phyloP scores from a whole-genome alignment of 2,888 invertebrate genomes.

The Xanthia icteritia region DNA sequence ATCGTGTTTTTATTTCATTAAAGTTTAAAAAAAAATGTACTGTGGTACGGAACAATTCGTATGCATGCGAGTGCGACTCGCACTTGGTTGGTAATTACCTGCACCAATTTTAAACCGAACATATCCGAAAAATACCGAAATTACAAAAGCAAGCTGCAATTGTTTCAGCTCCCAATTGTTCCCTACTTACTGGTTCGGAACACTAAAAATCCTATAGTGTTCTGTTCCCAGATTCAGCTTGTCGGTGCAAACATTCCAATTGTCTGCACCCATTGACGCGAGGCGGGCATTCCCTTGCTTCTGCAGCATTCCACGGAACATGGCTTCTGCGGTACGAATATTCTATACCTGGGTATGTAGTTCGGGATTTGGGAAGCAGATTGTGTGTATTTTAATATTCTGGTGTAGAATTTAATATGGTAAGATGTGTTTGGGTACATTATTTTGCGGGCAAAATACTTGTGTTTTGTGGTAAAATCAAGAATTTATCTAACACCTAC shows the following conservation, averaged over 20 bases:
- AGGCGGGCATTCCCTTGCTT: slow-evolving; percentile 65
- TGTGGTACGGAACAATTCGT: no score
- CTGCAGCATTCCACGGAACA: slow-evolving; percentile 64
- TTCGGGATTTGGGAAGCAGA: slow-evolving; percentile 36
- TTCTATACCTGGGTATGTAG: slow-evolving; percentile 31
- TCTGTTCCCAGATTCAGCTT: slow-evolving; percentile 55
- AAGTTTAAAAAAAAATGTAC: no score
- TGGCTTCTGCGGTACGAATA: slow-evolving; percentile 43
- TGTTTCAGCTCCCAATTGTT: slow-evolving; percentile 43
- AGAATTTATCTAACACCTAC: no score
- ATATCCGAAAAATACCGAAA: neutral
- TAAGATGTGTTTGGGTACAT: neutral
- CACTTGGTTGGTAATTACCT: neutral
- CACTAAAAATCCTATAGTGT: slow-evolving; percentile 55
- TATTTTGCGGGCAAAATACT: neutral
- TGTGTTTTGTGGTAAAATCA: neutral
- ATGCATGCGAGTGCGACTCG: no score
- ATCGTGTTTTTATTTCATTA: no score
- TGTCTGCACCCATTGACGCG: slow-evolving; percentile 72
- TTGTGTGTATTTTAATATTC: slow-evolving; percentile 27
- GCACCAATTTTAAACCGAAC: neutral
- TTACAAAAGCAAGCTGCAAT: slow-evolving; percentile 32
- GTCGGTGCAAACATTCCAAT: slow-evolving; percentile 70
- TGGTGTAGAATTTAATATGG: slow-evolving; percentile 1
- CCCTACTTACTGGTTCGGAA: slow-evolving; percentile 53